phyloP scores from a whole-genome alignment of 2,888 invertebrate genomes.

The Venusia cambrica region DNA sequence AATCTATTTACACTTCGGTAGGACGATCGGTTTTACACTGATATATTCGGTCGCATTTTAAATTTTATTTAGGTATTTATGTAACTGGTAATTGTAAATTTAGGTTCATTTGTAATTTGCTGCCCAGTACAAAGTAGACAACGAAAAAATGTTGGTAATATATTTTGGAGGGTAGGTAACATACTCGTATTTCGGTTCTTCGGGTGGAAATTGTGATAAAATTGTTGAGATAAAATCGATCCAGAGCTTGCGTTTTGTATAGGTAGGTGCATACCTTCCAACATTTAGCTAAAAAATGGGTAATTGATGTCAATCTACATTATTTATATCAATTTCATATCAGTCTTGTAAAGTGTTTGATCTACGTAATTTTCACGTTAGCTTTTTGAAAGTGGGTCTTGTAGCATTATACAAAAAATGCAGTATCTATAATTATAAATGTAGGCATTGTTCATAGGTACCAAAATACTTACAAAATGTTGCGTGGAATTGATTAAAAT shows the following conservation, averaged over 20 bases:
- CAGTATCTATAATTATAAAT: no score
- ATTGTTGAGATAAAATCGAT: conserved; percentile 40
- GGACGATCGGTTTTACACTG: no score
- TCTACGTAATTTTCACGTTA: conserved; percentile 39
- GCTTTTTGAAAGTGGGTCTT: conserved; percentile 26
- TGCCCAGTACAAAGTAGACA: no score
- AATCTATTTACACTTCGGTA: no score
- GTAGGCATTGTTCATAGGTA: conserved; percentile 18
- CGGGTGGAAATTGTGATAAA: conserved; percentile 51
- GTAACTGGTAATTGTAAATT: no score
- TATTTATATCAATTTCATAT: conserved; percentile 77
- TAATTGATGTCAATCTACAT: conserved; percentile 71
- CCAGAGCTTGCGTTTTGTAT: conserved; percentile 36
- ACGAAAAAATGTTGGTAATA: no score
- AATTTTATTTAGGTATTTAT: no score
- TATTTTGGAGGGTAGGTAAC: no score
- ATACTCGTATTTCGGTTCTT: no score
- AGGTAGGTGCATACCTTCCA: conserved; percentile 53
- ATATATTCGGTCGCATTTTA: no score
- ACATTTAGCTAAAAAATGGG: conserved; percentile 50
- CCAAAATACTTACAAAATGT: conserved; percentile 1
- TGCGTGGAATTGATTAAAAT: no score
- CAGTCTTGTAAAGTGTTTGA: conserved; percentile 54
- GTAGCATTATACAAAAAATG: conserved; percentile 29
- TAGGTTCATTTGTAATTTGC: no score